A percentile compares a stretch with the other conserved stretches of the same genome.
Evolutionary conservation across 1,140 invertebrate species (phyloP).

Genomic region (Meloidogyne hapla): DNA sequence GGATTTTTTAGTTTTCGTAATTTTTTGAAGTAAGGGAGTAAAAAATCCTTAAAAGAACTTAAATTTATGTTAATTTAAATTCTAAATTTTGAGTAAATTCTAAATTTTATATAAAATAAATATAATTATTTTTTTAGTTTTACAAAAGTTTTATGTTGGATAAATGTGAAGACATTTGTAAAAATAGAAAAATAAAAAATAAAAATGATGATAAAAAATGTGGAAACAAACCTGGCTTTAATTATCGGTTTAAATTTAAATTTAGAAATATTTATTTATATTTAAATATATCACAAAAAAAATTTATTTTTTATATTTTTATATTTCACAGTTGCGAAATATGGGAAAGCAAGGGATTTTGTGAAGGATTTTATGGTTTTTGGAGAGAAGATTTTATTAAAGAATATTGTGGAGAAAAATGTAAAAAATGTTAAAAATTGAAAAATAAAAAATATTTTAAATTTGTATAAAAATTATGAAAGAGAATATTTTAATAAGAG

Average conservation of each 20-base stretch:
- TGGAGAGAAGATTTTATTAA: background rate
- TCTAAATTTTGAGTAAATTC: too few relatives aligned
- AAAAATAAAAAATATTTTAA: background rate
- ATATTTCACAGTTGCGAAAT: background rate
- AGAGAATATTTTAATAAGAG: too few relatives aligned
- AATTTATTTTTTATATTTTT: background rate
- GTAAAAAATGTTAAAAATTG: background rate
- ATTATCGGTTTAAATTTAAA: background rate
- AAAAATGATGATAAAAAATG: background rate
- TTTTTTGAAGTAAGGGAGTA: too few relatives aligned
- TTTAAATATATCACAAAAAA: background rate
- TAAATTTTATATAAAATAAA: background rate
- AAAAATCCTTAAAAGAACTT: too few relatives aligned
- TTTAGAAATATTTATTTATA: background rate
- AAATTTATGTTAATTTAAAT: too few relatives aligned
- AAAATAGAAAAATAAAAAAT: background rate
- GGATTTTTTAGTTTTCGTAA: too few relatives aligned
- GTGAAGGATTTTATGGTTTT: background rate
- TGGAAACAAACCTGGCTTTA: background rate
- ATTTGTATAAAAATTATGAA: too few relatives aligned
- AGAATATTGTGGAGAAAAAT: background rate
- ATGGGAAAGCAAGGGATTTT: background rate
- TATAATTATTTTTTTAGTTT: background rate
- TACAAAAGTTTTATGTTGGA: conserved; percentile 1
- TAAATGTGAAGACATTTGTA: background rate